Evolutionary conservation across 2,113 vertebrate species (phyloP).

Genomic region (Tringa solitaria): DNA sequence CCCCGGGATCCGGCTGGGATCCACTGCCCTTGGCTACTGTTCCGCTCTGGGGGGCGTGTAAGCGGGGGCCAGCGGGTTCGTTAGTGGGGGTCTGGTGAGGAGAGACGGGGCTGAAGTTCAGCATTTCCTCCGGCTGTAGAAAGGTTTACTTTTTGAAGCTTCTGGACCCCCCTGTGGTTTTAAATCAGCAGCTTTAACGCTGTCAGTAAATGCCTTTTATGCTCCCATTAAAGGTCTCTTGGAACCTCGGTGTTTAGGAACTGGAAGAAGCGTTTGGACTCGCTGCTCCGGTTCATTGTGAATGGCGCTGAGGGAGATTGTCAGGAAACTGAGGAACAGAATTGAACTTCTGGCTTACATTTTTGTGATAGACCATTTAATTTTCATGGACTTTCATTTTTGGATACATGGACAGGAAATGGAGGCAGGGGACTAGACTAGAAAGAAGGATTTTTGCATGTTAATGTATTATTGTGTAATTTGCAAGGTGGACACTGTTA

Average conservation of each 20-base stretch:
- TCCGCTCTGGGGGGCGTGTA: not conserved
- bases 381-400: not conserved
- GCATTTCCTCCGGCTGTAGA: rapidly evolving
- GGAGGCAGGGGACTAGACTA: not conserved
- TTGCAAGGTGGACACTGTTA: too few species aligned
- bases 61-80: not conserved
- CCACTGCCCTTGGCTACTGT: not conserved
- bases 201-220: not conserved
- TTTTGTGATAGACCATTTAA: not conserved
- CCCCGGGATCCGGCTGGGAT: not conserved
- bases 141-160: not conserved
- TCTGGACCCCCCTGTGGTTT: not conserved
- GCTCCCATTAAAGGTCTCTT: not conserved
- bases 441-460: not conserved
- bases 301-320: not conserved
- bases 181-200: not conserved
- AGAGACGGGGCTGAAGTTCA: not conserved
- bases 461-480: not conserved
- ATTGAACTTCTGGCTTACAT: not conserved
- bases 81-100: not conserved
- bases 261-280: not conserved
- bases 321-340: not conserved
- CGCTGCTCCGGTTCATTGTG: not conserved
- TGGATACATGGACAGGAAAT: not conserved
- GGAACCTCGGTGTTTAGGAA: not conserved